Conservation (phyloP, 2,888 invertebrate genomes). For the Podabrus alpinus region DNA sequence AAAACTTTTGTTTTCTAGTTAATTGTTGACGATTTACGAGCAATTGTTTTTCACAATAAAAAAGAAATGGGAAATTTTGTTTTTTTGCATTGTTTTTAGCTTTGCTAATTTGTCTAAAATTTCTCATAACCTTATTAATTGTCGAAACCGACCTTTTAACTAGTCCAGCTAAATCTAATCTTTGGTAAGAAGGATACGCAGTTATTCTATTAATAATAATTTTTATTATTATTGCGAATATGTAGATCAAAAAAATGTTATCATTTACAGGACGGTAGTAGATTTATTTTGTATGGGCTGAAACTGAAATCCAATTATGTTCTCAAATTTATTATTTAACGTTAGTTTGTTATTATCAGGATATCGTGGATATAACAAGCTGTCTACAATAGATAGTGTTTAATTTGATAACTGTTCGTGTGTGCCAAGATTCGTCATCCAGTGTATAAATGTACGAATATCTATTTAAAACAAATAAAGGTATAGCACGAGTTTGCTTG, state of each 20-base stretch:
- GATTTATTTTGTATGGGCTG: neutral
- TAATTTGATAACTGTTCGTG: neutral
- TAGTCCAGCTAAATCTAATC: neutral
- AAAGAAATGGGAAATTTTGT: neutral
- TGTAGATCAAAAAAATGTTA: neutral
- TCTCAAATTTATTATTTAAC: neutral
- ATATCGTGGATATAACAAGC: neutral
- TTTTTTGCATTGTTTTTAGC: neutral
- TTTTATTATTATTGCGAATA: neutral
- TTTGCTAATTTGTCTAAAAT: neutral
- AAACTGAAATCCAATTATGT: neutral
- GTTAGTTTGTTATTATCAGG: neutral
- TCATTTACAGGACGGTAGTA: neutral
- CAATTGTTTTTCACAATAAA: neutral
- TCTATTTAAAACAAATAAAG: neutral
- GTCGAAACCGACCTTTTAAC: neutral
- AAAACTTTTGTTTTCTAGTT: neutral
- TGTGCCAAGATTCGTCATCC: neutral
- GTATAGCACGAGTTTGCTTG: neutral
- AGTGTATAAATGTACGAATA: neutral
- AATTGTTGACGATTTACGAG: neutral
- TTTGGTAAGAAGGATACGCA: neutral
- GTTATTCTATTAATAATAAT: neutral
- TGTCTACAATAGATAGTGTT: neutral
- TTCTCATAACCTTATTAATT: neutral